Evolutionary conservation across 2,113 vertebrate species (phyloP).

Genomic region (Pandion haliaetus): DNA sequence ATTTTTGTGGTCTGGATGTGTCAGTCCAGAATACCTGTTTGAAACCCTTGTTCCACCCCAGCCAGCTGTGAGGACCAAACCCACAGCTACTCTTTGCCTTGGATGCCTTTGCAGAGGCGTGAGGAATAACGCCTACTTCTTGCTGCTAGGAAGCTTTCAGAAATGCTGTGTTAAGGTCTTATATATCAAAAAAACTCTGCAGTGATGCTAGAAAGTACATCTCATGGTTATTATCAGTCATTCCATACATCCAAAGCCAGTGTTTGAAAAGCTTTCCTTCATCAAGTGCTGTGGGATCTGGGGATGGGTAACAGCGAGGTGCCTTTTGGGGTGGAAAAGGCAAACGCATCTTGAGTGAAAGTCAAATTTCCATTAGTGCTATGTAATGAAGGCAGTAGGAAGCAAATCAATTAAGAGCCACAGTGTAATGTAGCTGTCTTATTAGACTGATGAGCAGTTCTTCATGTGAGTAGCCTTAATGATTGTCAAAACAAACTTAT

Average conservation of each 20-base stretch:
- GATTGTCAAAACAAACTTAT: slow-evolving; percentile 57
- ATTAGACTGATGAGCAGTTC: slow-evolving; percentile 30
- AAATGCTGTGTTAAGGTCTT: background rate
- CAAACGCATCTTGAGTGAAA: background rate
- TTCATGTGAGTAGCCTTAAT: slow-evolving; percentile 32
- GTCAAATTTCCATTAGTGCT: slow-evolving; percentile 46
- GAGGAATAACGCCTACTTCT: background rate
- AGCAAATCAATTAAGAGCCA: slow-evolving; percentile 50
- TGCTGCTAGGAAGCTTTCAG: background rate
- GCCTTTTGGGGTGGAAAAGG: slow-evolving; percentile 32
- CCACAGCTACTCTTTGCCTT: background rate
- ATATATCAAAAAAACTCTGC: background rate
- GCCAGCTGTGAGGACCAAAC: background rate
- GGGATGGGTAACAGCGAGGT: background rate
- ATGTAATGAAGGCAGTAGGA: slow-evolving; percentile 48
- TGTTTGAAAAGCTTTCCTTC: background rate
- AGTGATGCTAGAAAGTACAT: background rate
- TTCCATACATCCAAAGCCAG: background rate
- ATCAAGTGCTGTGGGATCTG: background rate
- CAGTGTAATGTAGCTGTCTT: slow-evolving; percentile 25
- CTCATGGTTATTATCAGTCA: background rate
- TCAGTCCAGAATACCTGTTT: background rate
- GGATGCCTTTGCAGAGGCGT: background rate
- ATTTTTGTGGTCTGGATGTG: background rate
- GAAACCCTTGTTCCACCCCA: background rate